Evolutionary conservation across 2,888 invertebrate genomes (phyloP).

Genomic region (Tubulanus polymorphus): DNA sequence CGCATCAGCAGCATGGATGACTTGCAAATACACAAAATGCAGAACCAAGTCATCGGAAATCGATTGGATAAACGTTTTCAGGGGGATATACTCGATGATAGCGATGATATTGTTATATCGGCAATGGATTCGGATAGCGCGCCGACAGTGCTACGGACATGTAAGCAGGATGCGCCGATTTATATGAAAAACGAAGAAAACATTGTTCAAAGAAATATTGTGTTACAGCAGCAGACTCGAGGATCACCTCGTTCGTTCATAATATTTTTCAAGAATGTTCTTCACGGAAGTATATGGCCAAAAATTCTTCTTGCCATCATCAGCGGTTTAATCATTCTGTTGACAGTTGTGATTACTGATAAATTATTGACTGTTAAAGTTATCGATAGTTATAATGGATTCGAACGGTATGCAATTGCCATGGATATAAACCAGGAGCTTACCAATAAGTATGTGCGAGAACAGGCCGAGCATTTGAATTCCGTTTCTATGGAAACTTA

Average conservation of each 20-base stretch:
- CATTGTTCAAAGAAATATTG: background rate
- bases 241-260: background rate
- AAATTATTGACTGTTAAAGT: background rate
- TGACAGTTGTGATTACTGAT: background rate
- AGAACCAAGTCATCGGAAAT: background rate
- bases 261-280: background rate
- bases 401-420: conserved; percentile 1
- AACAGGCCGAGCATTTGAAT: background rate
- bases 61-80: background rate
- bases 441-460: background rate
- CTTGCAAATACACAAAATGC: background rate
- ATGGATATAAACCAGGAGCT: background rate
- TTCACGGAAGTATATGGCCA: background rate
- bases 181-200: too few relatives aligned
- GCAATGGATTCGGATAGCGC: background rate
- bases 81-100: background rate
- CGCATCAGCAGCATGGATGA: background rate
- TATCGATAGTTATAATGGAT: conserved; percentile 1
- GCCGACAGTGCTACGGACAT: background rate
- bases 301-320: background rate
- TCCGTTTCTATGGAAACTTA: background rate
- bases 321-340: background rate
- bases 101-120: background rate
- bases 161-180: background rate
- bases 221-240: background rate